Evolutionary conservation across 1,140 invertebrate genomes (phyloP), one percentile per base, ranked within the genome.

Genomic region (Polypedilum pembai): DNA sequence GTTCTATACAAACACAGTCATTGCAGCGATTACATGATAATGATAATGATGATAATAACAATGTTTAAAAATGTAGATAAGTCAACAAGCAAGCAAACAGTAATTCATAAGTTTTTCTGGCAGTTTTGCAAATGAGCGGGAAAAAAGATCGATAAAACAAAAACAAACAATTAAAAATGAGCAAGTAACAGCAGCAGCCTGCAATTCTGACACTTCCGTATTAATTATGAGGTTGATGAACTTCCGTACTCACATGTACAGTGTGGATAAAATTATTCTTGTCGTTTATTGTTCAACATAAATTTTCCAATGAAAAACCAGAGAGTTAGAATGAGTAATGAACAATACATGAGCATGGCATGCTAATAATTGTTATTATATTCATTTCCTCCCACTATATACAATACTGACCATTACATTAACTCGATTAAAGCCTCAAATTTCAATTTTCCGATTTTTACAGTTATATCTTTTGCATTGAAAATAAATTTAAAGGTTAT

Each of bases 341-440:
- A 56, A 15, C 45, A 56, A 15, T 56, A 12, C 24, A 33, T 5
- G 5, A 33, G 45, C 45, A 56, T 56, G 45, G 45, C 45, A 56
- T 56, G 45, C 4, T 56, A 56, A 56, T 56, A 56, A 56, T 56
- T 56, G 45, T 56, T 15, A 56, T 56, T 56, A 56, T n/a, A 56
- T n/a, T 56, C 45, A 56, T 56, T 56, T 56, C 45, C 45, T 33
- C 8, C n/a, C 12, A 15, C 24, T 33, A 33, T 5, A 33, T 3
- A 33, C 24, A n/a, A n/a, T n/a, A n/a, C n/a, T n/a, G 24, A 33
- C 24, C 5, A 33, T 5, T 33, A 33, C 24, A 3, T 5, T 33
- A 5, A 33, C 24, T 3, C 5, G 24, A 3, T 33, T 1, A 3
- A 56, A 15, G 45, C 45, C 1, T 56, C 7, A 15, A 12, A 56